phyloP scores from a whole-genome alignment of 1,140 invertebrate genomes.

The Limonius californicus region DNA sequence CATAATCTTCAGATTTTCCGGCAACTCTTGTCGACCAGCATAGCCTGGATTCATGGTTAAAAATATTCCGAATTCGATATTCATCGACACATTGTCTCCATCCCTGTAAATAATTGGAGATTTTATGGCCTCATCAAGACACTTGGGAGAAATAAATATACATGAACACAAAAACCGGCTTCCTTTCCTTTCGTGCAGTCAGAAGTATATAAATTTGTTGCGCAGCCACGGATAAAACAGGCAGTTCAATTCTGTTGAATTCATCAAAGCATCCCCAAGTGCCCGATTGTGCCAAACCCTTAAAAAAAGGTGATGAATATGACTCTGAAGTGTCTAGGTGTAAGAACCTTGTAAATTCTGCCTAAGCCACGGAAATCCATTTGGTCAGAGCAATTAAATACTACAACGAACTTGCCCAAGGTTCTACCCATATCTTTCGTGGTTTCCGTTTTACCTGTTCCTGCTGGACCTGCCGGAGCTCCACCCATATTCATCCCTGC shows the following conservation, averaged over 20 bases:
- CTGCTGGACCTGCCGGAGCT: constrained; percentile 82
- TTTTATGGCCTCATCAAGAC: constrained; percentile 80
- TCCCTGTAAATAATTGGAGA: constrained; percentile 54
- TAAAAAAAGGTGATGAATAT: too few species aligned
- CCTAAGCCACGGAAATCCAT: constrained; percentile 94
- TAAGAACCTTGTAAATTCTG: constrained; percentile 90
- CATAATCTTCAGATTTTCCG: constrained; percentile 66
- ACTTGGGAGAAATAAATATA: too few species aligned
- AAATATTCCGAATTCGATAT: constrained; percentile 83
- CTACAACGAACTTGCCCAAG: constrained; percentile 90
- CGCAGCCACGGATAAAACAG: constrained; percentile 89
- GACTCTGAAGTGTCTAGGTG: too few species aligned
- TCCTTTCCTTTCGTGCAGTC: constrained; percentile 83
- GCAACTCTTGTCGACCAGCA: constrained; percentile 73
- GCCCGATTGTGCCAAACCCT: constrained; percentile 85
- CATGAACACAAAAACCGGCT: constrained; percentile 74
- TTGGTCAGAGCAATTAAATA: constrained; percentile 95
- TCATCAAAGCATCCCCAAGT: constrained; percentile 96
- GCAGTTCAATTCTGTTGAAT: constrained; percentile 90
- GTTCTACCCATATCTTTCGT: constrained; percentile 92
- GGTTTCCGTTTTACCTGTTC: constrained; percentile 91
- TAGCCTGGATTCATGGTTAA: constrained; percentile 95
- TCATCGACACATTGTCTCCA: too few species aligned
- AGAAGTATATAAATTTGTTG: constrained; percentile 79
- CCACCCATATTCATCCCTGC: too few species aligned